Evolutionary conservation across 2,113 vertebrate species (phyloP).

Genomic region (Opisthocomus hoazin): DNA sequence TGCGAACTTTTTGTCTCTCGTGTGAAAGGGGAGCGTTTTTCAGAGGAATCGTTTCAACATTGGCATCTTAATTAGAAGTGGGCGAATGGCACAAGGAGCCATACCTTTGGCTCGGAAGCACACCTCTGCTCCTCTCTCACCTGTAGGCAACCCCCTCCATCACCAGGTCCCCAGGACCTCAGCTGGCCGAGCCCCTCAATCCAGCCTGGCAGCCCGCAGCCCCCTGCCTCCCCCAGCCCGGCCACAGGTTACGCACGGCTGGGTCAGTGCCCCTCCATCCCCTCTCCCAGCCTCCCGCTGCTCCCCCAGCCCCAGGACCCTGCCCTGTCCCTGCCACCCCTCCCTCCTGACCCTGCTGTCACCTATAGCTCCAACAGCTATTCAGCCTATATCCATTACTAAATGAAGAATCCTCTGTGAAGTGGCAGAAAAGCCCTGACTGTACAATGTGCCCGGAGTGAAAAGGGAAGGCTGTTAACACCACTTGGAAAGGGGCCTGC

Average conservation of each 20-base stretch:
- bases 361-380: conserved; percentile 25
- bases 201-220: background rate
- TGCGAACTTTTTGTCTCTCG: conserved; percentile 44
- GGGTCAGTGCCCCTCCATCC: background rate
- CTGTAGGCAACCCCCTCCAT: accelerated
- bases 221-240: background rate
- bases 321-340: background rate
- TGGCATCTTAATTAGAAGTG: conserved; percentile 24
- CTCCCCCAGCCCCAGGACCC: background rate
- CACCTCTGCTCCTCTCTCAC: background rate
- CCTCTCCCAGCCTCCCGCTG: background rate
- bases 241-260: accelerated
- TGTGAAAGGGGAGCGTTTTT: conserved; percentile 25
- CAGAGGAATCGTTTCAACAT: background rate
- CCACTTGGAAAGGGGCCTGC: conserved; percentile 47
- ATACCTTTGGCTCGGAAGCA: background rate
- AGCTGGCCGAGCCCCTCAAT: background rate
- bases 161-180: background rate
- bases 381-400: conserved; percentile 33
- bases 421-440: conserved; percentile 5
- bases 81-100: background rate
- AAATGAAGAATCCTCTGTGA: conserved; percentile 31
- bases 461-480: conserved; percentile 52
- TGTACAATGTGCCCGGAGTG: background rate
- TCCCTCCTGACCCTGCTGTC: background rate